Conservation (phyloP, 2,113 vertebrate species). For the Siniperca chuatsi region DNA sequence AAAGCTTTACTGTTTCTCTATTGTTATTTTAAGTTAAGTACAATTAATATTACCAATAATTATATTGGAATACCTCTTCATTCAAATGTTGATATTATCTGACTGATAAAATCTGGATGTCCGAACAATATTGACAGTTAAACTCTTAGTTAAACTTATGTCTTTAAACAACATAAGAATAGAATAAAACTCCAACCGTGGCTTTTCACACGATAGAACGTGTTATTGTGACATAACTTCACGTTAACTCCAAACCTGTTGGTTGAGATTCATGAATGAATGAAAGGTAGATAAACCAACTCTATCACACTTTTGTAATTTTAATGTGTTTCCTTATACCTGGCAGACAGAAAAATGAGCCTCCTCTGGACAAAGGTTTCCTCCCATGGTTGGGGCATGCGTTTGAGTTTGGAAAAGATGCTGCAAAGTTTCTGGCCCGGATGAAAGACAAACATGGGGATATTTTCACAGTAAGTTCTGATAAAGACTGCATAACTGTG, state of each 20-base stretch:
- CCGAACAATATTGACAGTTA: background rate
- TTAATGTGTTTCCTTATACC: background rate
- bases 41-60: background rate
- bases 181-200: background rate
- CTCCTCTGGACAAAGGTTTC: slow-evolving; percentile 88
- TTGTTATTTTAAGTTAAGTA: background rate
- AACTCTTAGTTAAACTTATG: background rate
- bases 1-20: background rate
- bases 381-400: slow-evolving; percentile 92
- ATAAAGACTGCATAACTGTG: background rate
- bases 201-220: background rate
- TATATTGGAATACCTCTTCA: background rate
- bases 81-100: background rate
- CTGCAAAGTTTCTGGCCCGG: slow-evolving; percentile 84
- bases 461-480: slow-evolving; percentile 88
- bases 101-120: background rate
- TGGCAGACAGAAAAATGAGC: slow-evolving; percentile 84
- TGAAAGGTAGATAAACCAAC: slow-evolving; percentile 3
- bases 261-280: slow-evolving; percentile 26
- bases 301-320: background rate
- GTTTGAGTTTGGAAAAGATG: slow-evolving; percentile 88
- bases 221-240: background rate
- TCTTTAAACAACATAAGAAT: background rate
- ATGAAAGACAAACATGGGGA: slow-evolving; percentile 93
- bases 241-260: slow-evolving; percentile 42